These are phyloP conservation scores for Leptopterna dolabrata DNA, from an alignment of 2,888 invertebrate species.

Conservation along the genomic window DNA sequence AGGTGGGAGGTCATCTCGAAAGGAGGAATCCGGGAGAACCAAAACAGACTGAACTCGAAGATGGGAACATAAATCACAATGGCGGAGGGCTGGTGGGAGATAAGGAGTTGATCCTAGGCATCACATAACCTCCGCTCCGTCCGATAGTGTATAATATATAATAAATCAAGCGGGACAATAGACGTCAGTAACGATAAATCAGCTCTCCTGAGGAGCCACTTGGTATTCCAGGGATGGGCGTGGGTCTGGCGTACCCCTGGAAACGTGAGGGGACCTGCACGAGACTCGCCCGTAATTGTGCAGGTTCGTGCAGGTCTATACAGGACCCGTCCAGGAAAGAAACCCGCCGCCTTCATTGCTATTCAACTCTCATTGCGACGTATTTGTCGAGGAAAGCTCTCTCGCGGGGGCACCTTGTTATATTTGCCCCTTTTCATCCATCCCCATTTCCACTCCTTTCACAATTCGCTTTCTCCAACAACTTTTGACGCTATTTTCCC, in stretches of 20 bases:
- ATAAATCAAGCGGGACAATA: constrained; percentile 58
- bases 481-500: constrained; percentile 1
- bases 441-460: constrained; percentile 25
- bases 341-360: constrained; percentile 42
- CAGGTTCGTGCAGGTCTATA: constrained; percentile 45
- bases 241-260: background rate
- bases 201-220: constrained; percentile 30
- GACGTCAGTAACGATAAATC: constrained; percentile 56
- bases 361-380: constrained; percentile 50
- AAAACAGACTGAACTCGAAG: constrained; percentile 18
- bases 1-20: background rate
- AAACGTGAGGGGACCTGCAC: background rate
- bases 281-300: constrained; percentile 29
- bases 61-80: constrained; percentile 30
- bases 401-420: constrained; percentile 47
- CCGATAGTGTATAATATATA: constrained; percentile 57
- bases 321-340: constrained; percentile 23
- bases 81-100: constrained; percentile 3
- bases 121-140: constrained; percentile 22
- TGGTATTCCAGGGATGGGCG: constrained; percentile 8
- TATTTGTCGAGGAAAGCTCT: constrained; percentile 45
- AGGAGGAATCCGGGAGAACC: background rate
- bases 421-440: constrained; percentile 29
- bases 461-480: constrained; percentile 3
- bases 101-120: constrained; percentile 37